Conservation (phyloP, 2,888 invertebrate species). For the Alloplasta piceator region DNA sequence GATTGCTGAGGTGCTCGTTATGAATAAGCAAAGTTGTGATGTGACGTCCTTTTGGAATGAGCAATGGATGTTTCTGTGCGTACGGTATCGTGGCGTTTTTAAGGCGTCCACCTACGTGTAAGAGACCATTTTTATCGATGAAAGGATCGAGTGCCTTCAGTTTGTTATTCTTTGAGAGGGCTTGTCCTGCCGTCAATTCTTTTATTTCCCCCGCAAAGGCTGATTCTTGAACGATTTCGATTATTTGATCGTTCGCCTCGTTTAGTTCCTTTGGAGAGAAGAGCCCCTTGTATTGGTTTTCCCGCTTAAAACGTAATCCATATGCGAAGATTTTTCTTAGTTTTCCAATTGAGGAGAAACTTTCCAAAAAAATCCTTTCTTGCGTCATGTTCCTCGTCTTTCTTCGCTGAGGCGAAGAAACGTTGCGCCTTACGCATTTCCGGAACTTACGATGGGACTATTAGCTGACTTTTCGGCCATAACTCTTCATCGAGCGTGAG, state of each 20-base stretch:
- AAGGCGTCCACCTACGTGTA: slow-evolving; percentile 25
- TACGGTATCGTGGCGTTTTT: slow-evolving; percentile 5
- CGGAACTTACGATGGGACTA: not conserved
- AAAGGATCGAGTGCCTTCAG: too few relatives aligned
- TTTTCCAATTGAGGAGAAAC: slow-evolving; percentile 7
- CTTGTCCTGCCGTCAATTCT: too few relatives aligned
- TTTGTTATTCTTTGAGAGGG: too few relatives aligned
- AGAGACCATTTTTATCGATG: not conserved
- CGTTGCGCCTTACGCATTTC: not conserved
- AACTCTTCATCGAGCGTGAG: not conserved
- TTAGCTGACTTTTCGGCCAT: not conserved
- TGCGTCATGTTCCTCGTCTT: not conserved
- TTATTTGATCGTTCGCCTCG: not conserved
- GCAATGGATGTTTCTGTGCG: too few relatives aligned
- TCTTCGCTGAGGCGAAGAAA: not conserved
- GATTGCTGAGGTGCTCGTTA: not conserved
- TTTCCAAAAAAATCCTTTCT: not conserved
- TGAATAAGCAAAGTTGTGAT: not conserved
- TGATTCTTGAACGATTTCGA: not conserved
- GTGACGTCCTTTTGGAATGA: not conserved
- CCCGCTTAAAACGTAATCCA: slow-evolving; percentile 37
- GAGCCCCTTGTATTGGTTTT: not conserved
- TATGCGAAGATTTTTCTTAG: slow-evolving; percentile 34
- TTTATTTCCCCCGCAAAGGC: too few relatives aligned
- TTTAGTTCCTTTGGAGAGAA: not conserved